These are phyloP conservation scores for Henricia sp. DNA, from an alignment of 53 echinoderm and acorn worm species.

Conservation along the genomic window DNA sequence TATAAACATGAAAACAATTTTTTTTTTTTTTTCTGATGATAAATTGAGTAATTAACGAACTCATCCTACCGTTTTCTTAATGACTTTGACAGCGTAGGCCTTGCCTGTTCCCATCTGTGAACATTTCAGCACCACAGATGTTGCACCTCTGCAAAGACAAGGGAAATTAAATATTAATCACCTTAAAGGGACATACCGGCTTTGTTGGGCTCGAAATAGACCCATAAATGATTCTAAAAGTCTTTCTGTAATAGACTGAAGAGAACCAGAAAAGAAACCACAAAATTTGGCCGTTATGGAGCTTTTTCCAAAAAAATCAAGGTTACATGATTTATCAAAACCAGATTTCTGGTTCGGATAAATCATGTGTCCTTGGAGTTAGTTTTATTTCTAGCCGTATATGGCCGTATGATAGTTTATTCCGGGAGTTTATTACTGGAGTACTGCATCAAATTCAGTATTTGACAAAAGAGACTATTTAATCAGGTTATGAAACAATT, in stretches of 20 bases:
- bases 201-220: no score
- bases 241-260: not conserved
- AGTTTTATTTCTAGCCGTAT: no score
- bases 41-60: not conserved
- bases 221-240: not conserved
- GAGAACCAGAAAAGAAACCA: not conserved
- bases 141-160: conserved; percentile 83
- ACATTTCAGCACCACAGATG: conserved; percentile 93
- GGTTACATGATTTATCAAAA: no score
- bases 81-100: conserved; percentile 89
- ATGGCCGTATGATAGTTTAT: no score
- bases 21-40: not conserved
- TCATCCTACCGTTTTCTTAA: conserved; percentile 87
- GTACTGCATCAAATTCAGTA: no score
- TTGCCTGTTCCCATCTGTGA: conserved; percentile 85
- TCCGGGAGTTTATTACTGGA: no score
- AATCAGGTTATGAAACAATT: no score
- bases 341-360: no score
- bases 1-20: not conserved
- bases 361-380: no score
- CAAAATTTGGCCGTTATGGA: not conserved
- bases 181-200: no score
- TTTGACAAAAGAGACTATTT: no score
- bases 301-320: no score
- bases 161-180: conserved; percentile 14